These are phyloP conservation scores for Anticlea derivata DNA, from an alignment of 2,888 invertebrate genomes.

Conservation along the genomic window DNA sequence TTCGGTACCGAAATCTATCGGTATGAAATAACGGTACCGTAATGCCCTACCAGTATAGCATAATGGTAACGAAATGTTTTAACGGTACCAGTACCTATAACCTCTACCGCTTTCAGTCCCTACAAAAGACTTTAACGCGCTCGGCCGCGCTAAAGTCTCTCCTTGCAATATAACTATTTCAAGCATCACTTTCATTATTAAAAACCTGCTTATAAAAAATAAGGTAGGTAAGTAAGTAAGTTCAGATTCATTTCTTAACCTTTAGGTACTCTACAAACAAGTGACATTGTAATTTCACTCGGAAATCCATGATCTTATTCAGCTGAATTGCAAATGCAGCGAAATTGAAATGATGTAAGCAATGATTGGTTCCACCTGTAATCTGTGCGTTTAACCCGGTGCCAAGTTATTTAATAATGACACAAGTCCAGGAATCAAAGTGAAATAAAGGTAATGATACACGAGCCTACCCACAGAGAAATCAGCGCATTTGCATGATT, in stretches of 20 bases:
- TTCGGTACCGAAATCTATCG: too few relatives aligned
- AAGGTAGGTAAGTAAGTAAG: too few relatives aligned
- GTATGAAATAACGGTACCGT: too few relatives aligned
- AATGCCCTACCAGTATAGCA: too few relatives aligned
- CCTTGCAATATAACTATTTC: background rate
- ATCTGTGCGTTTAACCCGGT: slow-evolving; percentile 23
- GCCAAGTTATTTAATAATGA: slow-evolving; percentile 31
- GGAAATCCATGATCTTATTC: slow-evolving; percentile 9
- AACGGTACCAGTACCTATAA: too few relatives aligned
- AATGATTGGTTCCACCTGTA: slow-evolving; percentile 22
- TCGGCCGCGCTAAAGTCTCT: background rate
- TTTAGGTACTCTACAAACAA: background rate
- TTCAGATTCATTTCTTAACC: too few relatives aligned
- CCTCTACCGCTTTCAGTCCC: too few relatives aligned
- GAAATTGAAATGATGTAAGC: slow-evolving; percentile 25
- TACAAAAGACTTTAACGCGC: slow-evolving; percentile 26
- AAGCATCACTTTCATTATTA: too few relatives aligned
- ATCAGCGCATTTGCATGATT: slow-evolving; percentile 65
- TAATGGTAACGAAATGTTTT: too few relatives aligned
- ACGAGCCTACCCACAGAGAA: slow-evolving; percentile 42
- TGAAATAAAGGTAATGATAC: slow-evolving; percentile 54
- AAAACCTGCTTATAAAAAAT: too few relatives aligned
- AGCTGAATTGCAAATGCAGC: slow-evolving; percentile 16
- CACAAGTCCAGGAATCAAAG: slow-evolving; percentile 43
- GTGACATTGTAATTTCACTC: slow-evolving; percentile 6